Conservation (phyloP, 2,113 vertebrate genomes). For the Heterotilapia buettikoferi region DNA sequence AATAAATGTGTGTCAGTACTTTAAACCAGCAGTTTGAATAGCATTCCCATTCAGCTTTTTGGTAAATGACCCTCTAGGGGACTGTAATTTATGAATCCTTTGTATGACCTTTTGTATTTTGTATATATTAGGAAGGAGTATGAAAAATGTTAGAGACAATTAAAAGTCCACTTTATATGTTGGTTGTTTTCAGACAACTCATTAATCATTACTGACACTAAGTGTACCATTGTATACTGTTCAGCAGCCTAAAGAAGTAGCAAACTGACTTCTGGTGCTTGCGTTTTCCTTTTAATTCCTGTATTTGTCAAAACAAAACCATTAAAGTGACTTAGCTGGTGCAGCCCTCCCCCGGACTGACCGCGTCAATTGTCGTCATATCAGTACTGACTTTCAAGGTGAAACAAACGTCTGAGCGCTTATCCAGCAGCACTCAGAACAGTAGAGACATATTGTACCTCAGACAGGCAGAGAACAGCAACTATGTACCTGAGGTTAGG, state of each 20-base stretch:
- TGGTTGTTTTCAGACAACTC: neutral
- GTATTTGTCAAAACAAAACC: neutral
- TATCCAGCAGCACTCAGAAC: neutral
- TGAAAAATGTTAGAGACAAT: neutral
- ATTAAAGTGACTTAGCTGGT: neutral
- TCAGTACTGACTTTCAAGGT: neutral
- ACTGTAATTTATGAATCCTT: neutral
- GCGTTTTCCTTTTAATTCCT: neutral
- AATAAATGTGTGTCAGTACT: neutral
- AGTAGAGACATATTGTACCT: neutral
- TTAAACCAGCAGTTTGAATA: neutral
- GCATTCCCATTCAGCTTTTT: neutral
- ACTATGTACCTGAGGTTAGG: neutral
- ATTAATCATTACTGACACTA: neutral
- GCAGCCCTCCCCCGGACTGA: neutral
- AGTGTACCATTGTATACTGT: neutral
- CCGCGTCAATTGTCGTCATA: neutral
- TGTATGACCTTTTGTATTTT: neutral
- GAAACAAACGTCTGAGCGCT: neutral
- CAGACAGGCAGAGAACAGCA: neutral
- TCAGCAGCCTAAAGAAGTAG: neutral
- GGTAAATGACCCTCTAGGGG: neutral
- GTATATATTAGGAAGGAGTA: neutral
- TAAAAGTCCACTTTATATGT: neutral
- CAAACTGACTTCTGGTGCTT: neutral